Percentiles rank a stretch among this genome's conserved stretches.
Evolutionary conservation across 2,888 invertebrate genomes (phyloP).

Genomic region (Agrotis puta): DNA sequence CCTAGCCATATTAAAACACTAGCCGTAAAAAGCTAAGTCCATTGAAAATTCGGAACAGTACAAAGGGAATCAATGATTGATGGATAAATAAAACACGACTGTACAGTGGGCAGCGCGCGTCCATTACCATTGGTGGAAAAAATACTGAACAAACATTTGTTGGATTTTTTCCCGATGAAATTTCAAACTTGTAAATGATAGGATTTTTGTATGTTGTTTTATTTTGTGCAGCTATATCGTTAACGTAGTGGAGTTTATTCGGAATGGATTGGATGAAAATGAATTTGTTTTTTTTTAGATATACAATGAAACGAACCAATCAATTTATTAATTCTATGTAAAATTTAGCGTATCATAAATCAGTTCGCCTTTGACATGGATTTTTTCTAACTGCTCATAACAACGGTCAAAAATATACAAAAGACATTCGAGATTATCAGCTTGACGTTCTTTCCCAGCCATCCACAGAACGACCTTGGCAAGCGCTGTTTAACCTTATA

Average conservation of each 20-base stretch:
- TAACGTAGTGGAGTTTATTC: conserved; percentile 26
- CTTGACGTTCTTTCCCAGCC: neutral
- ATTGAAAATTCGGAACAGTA: conserved; percentile 63
- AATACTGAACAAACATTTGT: conserved; percentile 30
- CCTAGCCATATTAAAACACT: conserved; percentile 33
- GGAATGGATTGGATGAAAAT: conserved; percentile 1
- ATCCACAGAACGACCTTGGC: too few relatives aligned
- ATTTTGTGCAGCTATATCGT: neutral
- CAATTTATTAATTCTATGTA: neutral
- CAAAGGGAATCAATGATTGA: conserved; percentile 70
- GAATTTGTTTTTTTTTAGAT: neutral
- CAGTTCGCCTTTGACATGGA: too few relatives aligned
- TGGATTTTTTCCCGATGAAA: conserved; percentile 31
- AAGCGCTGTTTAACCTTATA: too few relatives aligned
- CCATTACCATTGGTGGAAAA: conserved; percentile 61
- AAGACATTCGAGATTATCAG: neutral
- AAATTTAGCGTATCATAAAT: neutral
- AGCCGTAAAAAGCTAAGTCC: conserved; percentile 59
- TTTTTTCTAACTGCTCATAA: neutral
- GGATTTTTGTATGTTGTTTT: conserved; percentile 37
- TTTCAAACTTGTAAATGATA: conserved; percentile 57
- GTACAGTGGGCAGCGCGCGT: conserved; percentile 45
- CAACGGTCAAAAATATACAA: neutral
- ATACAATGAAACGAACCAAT: neutral
- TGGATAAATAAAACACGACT: conserved; percentile 64